Percentiles rank a stretch among this genome's conserved stretches.
These are phyloP conservation scores for Antechinus flavipes DNA, from an alignment of 2,113 vertebrate genomes.

Conservation along the genomic window DNA sequence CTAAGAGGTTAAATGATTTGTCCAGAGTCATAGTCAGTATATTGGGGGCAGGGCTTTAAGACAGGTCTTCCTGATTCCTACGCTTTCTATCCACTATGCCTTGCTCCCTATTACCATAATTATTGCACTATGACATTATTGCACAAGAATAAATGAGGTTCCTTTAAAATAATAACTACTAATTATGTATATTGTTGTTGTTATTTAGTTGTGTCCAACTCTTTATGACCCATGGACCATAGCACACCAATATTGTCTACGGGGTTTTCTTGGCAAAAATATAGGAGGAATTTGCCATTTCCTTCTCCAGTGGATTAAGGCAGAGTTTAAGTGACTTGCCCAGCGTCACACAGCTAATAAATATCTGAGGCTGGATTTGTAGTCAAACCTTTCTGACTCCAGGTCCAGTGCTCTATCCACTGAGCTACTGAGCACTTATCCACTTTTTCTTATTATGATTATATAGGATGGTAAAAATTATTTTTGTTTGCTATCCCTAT, in stretches of 20 bases:
- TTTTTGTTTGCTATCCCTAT: not conserved
- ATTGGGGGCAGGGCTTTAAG: not conserved
- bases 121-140: not conserved
- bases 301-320: conserved; percentile 1
- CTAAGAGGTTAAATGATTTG: not conserved
- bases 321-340: not conserved
- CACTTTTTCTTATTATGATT: not conserved
- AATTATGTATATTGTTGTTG: not conserved
- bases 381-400: not conserved
- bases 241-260: not conserved
- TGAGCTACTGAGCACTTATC: too few relatives aligned
- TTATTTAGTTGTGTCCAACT: not conserved
- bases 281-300: not conserved
- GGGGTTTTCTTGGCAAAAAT: not conserved
- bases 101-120: not conserved
- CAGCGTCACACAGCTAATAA: not conserved
- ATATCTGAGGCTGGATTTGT: too few relatives aligned
- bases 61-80: not conserved
- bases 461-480: not conserved
- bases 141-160: not conserved
- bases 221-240: not conserved
- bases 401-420: not conserved
- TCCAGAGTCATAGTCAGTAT: not conserved
- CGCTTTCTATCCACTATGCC: not conserved
- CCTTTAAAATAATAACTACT: not conserved